phyloP scores from a whole-genome alignment of 2,888 invertebrate species.

The Mantis religiosa region DNA sequence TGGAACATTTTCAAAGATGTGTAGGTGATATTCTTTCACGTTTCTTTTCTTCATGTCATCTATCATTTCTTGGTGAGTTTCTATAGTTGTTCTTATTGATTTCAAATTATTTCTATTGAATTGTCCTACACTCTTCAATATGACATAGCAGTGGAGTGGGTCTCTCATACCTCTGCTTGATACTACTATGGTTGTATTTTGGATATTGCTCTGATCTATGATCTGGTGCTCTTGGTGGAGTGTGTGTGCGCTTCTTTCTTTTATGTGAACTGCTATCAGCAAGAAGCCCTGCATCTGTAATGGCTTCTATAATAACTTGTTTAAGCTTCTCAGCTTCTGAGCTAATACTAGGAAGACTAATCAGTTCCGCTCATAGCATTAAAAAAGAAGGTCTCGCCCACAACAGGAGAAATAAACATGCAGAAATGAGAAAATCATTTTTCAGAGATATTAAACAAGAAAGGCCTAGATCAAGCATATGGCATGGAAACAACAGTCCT shows the following conservation, averaged over 20 bases:
- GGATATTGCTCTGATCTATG: background rate
- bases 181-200: background rate
- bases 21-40: background rate
- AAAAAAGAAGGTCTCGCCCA: no score
- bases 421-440: no score
- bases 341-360: background rate
- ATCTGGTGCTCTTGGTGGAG: background rate
- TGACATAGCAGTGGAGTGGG: background rate
- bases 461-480: no score
- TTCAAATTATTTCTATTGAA: background rate
- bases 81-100: background rate
- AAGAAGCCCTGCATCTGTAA: background rate
- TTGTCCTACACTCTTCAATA: background rate
- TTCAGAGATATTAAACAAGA: no score
- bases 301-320: constrained; percentile 1
- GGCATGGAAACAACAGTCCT: no score
- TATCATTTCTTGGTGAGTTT: background rate
- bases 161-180: background rate
- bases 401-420: no score
- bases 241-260: background rate
- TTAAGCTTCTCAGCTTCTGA: background rate
- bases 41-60: background rate
- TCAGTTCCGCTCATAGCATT: no score
- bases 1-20: no score
- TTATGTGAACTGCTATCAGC: background rate